phyloP scores from a whole-genome alignment of 1,140 invertebrate species.

The Aphidius gifuensis region DNA sequence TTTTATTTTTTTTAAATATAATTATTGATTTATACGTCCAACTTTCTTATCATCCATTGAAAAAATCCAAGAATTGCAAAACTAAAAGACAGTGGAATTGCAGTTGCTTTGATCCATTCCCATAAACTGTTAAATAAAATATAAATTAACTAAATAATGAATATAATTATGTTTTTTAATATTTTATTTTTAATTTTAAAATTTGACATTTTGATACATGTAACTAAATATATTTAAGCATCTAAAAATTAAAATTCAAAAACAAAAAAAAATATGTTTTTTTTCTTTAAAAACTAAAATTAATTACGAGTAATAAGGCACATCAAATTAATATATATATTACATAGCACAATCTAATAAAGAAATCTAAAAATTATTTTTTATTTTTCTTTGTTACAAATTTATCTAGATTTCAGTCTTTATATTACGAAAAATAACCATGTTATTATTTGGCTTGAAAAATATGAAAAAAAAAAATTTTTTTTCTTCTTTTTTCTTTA shows the following conservation, averaged over 20 bases:
- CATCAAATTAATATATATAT: no score
- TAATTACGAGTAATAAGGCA: no score
- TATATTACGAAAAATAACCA: no score
- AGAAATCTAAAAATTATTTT: no score
- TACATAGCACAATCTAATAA: no score
- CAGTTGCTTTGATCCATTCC: conserved; percentile 71
- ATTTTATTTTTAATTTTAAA: conserved; percentile 1
- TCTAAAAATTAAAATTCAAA: neutral
- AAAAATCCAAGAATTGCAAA: conserved; percentile 71
- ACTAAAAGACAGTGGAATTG: conserved; percentile 70
- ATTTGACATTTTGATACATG: neutral
- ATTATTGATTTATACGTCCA: conserved; percentile 47
- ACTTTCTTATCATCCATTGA: conserved; percentile 72
- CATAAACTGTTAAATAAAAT: conserved; percentile 59
- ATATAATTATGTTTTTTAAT: neutral
- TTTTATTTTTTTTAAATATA: no score
- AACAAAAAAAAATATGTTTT: neutral
- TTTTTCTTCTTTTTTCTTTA: no score
- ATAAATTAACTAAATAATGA: neutral
- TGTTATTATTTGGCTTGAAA: no score
- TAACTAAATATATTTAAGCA: neutral
- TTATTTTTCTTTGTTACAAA: no score
- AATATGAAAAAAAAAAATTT: no score
- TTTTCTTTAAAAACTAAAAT: neutral
- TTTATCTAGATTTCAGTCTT: no score